These are phyloP conservation scores for Mythimna loreyi DNA, from an alignment of 2,888 invertebrate species.

Conservation along the genomic window DNA sequence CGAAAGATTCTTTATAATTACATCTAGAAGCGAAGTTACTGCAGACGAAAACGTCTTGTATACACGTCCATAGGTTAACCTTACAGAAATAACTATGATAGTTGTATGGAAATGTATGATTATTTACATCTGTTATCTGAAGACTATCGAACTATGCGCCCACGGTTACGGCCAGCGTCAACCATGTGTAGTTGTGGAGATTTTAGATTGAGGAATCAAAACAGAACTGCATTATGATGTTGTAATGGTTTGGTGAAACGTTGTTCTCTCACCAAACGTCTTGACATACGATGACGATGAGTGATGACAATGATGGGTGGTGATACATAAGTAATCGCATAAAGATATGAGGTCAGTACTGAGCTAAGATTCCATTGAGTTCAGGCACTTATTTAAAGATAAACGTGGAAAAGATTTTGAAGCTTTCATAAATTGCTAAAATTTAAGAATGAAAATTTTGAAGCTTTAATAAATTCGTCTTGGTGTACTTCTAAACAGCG, in stretches of 20 bases:
- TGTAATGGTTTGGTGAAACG: no score
- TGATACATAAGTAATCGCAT: background rate
- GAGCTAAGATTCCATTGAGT: no score
- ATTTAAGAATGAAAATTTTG: background rate
- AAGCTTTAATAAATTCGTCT: no score
- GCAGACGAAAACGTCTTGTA: constrained; percentile 44
- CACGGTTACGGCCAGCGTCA: constrained; percentile 30
- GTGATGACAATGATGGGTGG: background rate
- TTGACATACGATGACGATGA: no score
- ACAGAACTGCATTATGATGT: constrained; percentile 14
- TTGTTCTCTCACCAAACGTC: background rate
- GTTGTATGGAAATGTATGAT: constrained; percentile 49
- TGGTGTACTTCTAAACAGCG: background rate
- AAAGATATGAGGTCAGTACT: background rate
- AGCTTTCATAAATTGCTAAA: background rate
- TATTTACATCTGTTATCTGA: constrained; percentile 54
- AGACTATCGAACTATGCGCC: constrained; percentile 40
- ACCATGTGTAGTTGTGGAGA: background rate
- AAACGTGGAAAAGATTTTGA: background rate
- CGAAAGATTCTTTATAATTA: constrained; percentile 69
- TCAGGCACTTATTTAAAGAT: background rate
- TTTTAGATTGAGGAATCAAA: constrained; percentile 15
- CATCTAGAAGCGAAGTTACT: constrained; percentile 57
- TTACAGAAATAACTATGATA: constrained; percentile 59
- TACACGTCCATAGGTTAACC: constrained; percentile 23